Percentiles rank a stretch among this genome's conserved stretches.
Evolutionary conservation across 2,113 vertebrate genomes (phyloP).

Genomic region (Rhea americana): DNA sequence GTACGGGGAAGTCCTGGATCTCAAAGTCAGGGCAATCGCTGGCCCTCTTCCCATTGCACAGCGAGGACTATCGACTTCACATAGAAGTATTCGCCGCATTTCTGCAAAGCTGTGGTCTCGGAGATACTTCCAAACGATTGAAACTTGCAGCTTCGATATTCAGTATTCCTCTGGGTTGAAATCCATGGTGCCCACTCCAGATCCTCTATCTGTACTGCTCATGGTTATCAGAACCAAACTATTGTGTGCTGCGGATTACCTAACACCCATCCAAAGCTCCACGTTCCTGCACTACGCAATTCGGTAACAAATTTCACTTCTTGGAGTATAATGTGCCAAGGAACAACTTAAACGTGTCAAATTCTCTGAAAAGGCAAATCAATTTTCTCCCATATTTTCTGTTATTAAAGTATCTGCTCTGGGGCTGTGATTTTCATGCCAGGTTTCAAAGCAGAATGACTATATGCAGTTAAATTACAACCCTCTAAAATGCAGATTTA

Average conservation of each 20-base stretch:
- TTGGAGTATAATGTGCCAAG: background rate
- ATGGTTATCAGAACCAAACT: background rate
- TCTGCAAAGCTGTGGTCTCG: background rate
- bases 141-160: background rate
- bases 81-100: rapidly evolving
- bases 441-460: conserved; percentile 8
- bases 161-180: background rate
- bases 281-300: background rate
- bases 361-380: conserved; percentile 32
- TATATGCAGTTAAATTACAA: conserved; percentile 11
- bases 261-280: background rate
- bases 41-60: background rate
- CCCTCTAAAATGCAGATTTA: conserved; percentile 22
- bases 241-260: background rate
- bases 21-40: background rate
- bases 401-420: conserved; percentile 31
- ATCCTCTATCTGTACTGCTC: background rate
- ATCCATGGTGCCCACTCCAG: background rate
- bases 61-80: background rate
- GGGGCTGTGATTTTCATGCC: conserved; percentile 25
- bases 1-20: background rate
- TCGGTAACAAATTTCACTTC: background rate
- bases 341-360: background rate
- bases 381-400: conserved; percentile 18
- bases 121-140: background rate